Evolutionary conservation across 64 coral and sea anemone genomes (phyloP).

Genomic region (Platygyra sinensis): DNA sequence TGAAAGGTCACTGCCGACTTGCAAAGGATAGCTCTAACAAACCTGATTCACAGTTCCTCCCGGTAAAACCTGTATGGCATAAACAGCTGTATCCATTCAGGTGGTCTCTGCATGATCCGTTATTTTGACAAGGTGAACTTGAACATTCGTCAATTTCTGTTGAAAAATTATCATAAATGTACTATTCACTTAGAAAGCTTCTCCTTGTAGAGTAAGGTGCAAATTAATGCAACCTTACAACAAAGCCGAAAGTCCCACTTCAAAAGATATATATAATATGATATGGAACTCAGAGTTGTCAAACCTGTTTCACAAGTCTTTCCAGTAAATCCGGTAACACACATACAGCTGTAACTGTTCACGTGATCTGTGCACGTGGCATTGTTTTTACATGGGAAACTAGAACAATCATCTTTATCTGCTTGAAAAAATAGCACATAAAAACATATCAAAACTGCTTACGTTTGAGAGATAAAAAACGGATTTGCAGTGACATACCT

Average conservation of each 20-base stretch:
- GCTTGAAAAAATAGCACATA: not conserved
- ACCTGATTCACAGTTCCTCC: conserved; percentile 49
- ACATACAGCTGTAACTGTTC: conserved; percentile 59
- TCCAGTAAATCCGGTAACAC: conserved; percentile 62
- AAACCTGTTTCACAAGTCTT: conserved; percentile 49
- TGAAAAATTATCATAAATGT: not conserved
- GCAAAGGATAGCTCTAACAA: too few relatives aligned
- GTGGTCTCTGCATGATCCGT: conserved; percentile 43
- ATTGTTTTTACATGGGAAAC: conserved; percentile 58
- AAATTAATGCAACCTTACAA: too few relatives aligned
- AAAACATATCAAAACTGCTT: not conserved
- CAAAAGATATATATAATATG: too few relatives aligned
- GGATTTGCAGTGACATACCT: too few relatives aligned
- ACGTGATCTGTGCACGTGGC: conserved; percentile 60
- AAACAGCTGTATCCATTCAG: conserved; percentile 43
- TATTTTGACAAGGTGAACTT: conserved; percentile 40
- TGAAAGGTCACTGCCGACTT: too few relatives aligned
- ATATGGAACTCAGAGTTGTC: not conserved
- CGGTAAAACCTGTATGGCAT: conserved; percentile 36
- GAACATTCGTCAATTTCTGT: conserved; percentile 58
- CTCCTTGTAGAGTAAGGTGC: too few relatives aligned
- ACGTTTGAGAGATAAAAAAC: too few relatives aligned
- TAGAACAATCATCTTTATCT: conserved; percentile 47
- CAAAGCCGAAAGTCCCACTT: too few relatives aligned
- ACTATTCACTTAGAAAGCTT: too few relatives aligned